Evolutionary conservation across 2,113 vertebrate species (phyloP), one percentile per base, ranked within the genome.

Genomic region (Stictonetta naevosa): DNA sequence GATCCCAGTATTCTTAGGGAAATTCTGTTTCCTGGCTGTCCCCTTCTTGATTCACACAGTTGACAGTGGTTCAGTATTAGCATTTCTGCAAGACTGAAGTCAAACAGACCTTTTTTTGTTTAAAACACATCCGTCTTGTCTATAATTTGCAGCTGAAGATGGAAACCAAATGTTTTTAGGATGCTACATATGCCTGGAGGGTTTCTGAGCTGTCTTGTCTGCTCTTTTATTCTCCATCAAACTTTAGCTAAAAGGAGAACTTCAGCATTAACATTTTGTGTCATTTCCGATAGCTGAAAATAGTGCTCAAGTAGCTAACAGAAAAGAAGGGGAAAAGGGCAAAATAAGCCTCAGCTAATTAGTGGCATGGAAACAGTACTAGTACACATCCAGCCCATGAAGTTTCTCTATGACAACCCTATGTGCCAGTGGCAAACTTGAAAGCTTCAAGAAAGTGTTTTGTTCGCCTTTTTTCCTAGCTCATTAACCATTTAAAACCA

Each of bases 161-260:
- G 94, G 94, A 97, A 97, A 96, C 95, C 96, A 97, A 97, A 95
- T 96, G 96, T 93, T 98, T 95, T 94, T 16, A 75, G 95, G 95
- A 94, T 95, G 89, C 93, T 92, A 1, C 87, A 6, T 93, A 28
- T 83, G 96, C 94, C 95, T 90, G 67, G 78, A 93, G 95, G 93
- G 58, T 76, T 92, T 94, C 88, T 90, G 91, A 86, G 92, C 96
- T 97, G 92, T 95, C 95, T 95, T 95, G 95, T 95, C 95, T 96
- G 88, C 63, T 93, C 91, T 96, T 88, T 95, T 88, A 75, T 95
- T 96, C 83, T 84, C 62, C 80, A 20, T 76, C 81, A 80, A 55
- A 74, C 68, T 84, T 69, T 0, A 80, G 81, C 95, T 97, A 71
- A 95, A 96, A 94, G 85, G 68, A 95, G 93, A 94, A 66, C 38